Evolutionary conservation across 2,888 invertebrate genomes (phyloP), one percentile per base, ranked within the genome.

Genomic region (Onthophagus sagittarius): DNA sequence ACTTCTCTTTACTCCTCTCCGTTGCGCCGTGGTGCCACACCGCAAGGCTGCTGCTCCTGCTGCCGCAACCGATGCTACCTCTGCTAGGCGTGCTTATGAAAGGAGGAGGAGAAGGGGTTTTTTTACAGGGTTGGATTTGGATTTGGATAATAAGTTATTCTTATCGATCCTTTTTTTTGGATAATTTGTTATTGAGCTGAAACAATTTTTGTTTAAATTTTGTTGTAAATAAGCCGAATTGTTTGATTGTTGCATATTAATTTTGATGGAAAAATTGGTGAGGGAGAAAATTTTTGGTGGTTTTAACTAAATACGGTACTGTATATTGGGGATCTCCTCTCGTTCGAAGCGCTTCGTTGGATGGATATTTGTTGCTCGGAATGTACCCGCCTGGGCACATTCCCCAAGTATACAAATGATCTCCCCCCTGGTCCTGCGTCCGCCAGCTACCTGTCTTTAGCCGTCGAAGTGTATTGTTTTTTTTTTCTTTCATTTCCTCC

Each of bases 401-500:
- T 85, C 85, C 85, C 85, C 85, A 83, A 81, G 84, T 85, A 86
- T 85, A 86, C 85, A 85, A 84, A 84, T 86, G 86, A 86, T 85
- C 84, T 84, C 79, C 80, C 79, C 82, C 81, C 78, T 76, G 79
- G 80, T 78, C 75, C 78, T 81, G 81, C 81, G 79, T 69, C 76
- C 74, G 73, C 73, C 73, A 75, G 85, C 86, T 86, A 85, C 86
- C 85, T 84, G 85, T 85, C 85, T 85, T 83, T 82, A 82, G 81
- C 83, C 83, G 82, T 82, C 80, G 81, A 81, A 81, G 79, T 81
- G 83, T 81, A 83, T 83, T 83, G 84, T 84, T 84, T 84, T 84
- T 83, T 77, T 72, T 71, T 32, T 62, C 72, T 15, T 72, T 67
- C 72, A 39, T 71, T 71, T 71, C 32, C 70, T 71, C 65, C 69